phyloP scores from a whole-genome alignment of 1,140 invertebrate species.

The Papilio helenus region DNA sequence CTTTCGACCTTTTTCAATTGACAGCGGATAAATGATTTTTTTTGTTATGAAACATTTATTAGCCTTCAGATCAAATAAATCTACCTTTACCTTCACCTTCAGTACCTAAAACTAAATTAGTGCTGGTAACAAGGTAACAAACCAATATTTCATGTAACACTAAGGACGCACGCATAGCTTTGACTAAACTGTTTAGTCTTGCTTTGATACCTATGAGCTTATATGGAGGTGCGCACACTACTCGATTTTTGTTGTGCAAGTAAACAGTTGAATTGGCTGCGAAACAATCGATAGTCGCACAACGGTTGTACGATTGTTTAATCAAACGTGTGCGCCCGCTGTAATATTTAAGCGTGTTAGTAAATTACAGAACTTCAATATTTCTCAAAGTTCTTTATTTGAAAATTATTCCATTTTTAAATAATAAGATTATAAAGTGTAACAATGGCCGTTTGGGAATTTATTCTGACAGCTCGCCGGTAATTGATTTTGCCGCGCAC shows the following conservation, averaged over 20 bases:
- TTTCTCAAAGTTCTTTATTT: not conserved
- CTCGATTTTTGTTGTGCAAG: no score
- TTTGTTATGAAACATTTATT: not conserved
- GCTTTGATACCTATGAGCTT: no score
- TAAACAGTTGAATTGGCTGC: no score
- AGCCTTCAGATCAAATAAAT: not conserved
- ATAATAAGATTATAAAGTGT: slow-evolving; percentile 13
- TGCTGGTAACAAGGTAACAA: not conserved
- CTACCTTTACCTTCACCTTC: not conserved
- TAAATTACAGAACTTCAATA: not conserved
- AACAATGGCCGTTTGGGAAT: slow-evolving; percentile 7
- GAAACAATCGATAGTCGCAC: no score
- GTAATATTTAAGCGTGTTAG: not conserved
- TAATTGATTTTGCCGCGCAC: slow-evolving; percentile 21
- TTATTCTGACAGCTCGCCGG: slow-evolving; percentile 11
- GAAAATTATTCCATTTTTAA: slow-evolving; percentile 7
- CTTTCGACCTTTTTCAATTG: slow-evolving; percentile 1
- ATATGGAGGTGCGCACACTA: no score
- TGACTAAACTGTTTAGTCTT: no score
- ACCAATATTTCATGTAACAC: not conserved
- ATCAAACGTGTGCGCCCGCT: no score
- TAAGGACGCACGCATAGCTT: not conserved
- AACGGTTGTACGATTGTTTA: no score
- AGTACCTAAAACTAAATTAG: not conserved
- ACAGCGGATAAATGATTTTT: not conserved